A percentile compares a stretch with the other conserved stretches of the same genome.
These are phyloP conservation scores for Eudasyphora cyanicolor DNA, from an alignment of 2,888 invertebrate species.

Conservation along the genomic window DNA sequence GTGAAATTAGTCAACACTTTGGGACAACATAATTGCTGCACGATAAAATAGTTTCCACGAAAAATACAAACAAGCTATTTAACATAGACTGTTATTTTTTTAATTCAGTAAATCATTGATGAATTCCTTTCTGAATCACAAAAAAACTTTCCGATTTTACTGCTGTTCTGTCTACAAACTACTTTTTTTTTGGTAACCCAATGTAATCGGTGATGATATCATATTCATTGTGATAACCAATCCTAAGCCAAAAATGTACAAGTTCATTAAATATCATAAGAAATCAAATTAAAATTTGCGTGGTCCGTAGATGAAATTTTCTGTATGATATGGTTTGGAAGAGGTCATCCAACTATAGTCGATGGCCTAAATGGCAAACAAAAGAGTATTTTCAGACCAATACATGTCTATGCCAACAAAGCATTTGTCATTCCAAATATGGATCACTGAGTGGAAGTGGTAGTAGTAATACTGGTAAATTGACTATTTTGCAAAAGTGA, in stretches of 20 bases:
- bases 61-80: too few species aligned
- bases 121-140: too few species aligned
- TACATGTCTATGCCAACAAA: background rate
- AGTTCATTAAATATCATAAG: background rate
- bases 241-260: background rate
- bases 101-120: too few species aligned
- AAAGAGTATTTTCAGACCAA: background rate
- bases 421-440: background rate
- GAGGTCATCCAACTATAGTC: background rate
- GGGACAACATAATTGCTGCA: too few species aligned
- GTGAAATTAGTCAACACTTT: too few species aligned
- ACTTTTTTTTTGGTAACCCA: too few species aligned
- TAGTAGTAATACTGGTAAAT: too few species aligned
- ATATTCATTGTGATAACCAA: background rate
- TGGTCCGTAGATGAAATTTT: background rate
- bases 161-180: too few species aligned
- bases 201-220: background rate
- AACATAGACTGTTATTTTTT: too few species aligned
- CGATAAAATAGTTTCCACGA: too few species aligned
- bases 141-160: too few species aligned
- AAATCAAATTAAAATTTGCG: background rate
- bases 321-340: background rate
- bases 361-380: too few species aligned
- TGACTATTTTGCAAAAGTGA: background rate
- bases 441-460: background rate